Evolutionary conservation across 2,113 vertebrate genomes (phyloP).

Genomic region (Halcyon senegalensis): DNA sequence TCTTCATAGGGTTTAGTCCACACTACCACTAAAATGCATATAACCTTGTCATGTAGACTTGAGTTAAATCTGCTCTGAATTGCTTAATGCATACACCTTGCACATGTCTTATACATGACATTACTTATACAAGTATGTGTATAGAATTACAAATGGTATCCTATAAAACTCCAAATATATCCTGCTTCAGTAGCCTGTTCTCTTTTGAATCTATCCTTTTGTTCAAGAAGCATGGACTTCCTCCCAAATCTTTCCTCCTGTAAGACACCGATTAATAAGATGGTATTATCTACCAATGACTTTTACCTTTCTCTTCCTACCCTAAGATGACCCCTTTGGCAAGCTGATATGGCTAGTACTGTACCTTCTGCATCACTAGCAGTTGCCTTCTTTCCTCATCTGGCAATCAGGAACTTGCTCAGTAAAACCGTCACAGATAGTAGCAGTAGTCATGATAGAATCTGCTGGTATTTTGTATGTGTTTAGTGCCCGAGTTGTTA

Average conservation of each 20-base stretch:
- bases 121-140: background rate
- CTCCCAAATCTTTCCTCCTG: background rate
- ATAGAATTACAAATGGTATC: background rate
- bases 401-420: background rate
- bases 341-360: background rate
- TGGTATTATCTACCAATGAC: background rate
- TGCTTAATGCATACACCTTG: background rate
- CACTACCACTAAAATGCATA: rapidly evolving
- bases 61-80: background rate
- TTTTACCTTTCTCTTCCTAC: background rate
- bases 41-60: background rate
- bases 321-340: background rate
- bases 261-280: background rate
- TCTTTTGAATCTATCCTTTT: background rate
- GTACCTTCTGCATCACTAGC: background rate
- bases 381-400: background rate
- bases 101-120: too few species aligned
- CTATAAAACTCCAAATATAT: background rate
- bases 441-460: background rate
- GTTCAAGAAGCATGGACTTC: background rate
- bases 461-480: background rate
- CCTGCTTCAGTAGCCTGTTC: rapidly evolving
- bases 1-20: background rate
- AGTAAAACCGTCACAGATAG: background rate
- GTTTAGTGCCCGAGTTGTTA: background rate